phyloP scores from a whole-genome alignment of 2,797 vertebrate genomes.

The Anableps anableps region DNA sequence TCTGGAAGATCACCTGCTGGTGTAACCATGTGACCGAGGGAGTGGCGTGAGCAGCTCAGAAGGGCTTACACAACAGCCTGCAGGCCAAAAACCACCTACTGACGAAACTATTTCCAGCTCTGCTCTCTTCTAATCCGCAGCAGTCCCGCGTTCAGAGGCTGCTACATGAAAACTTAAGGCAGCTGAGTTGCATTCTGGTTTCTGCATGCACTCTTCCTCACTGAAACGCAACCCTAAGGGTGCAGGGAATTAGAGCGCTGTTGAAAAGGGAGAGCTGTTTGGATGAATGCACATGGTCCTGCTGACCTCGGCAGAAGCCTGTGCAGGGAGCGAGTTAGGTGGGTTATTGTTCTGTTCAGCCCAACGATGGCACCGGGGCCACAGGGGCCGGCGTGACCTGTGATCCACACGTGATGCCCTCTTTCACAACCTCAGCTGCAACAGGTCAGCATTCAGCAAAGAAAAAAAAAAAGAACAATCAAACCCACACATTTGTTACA shows the following conservation, averaged over 20 bases:
- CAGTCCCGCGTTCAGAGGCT: not conserved
- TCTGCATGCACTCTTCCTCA: slow-evolving; percentile 14
- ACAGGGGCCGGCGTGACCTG: slow-evolving; percentile 74
- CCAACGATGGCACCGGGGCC: slow-evolving; percentile 72
- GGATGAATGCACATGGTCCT: slow-evolving; percentile 75
- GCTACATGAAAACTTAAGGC: not conserved
- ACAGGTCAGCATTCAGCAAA: slow-evolving; percentile 47
- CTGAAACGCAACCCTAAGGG: slow-evolving; percentile 33
- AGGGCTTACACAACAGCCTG: slow-evolving; percentile 54
- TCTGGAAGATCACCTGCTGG: slow-evolving; percentile 47
- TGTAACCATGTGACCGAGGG: slow-evolving; percentile 23
- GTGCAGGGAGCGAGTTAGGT: slow-evolving; percentile 60
- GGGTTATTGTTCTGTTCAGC: slow-evolving; percentile 77
- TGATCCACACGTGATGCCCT: slow-evolving; percentile 69
- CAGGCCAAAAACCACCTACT: slow-evolving; percentile 16
- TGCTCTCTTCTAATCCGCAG: slow-evolving; percentile 16
- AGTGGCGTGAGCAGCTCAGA: slow-evolving; percentile 19
- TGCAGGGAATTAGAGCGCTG: not conserved
- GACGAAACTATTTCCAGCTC: slow-evolving; percentile 38
- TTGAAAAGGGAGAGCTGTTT: slow-evolving; percentile 61
- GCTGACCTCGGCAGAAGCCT: slow-evolving; percentile 78
- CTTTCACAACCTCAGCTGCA: slow-evolving; percentile 53
- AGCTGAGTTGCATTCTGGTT: not conserved
- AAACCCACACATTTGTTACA: slow-evolving; percentile 5
- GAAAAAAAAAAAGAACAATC: slow-evolving; percentile 19